A percentile compares a stretch with the other conserved stretches of the same genome.
phyloP scores from a whole-genome alignment of 2,888 invertebrate species.

The Cataglyphis albicans region DNA sequence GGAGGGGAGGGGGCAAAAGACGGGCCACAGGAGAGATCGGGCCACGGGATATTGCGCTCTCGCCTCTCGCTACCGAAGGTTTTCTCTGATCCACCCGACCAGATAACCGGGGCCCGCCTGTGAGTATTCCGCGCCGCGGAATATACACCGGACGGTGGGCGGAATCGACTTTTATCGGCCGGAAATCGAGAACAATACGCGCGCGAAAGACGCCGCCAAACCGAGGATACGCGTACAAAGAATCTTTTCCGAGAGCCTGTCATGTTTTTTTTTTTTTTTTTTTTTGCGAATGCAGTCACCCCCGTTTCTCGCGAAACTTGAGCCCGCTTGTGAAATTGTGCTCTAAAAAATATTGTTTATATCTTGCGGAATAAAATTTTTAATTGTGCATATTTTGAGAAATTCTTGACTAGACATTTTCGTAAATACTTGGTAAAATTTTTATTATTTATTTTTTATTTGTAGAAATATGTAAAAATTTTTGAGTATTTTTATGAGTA shows the following conservation, averaged over 20 bases:
- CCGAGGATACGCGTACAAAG: conserved; percentile 27
- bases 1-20: conserved; percentile 68
- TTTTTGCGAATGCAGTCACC: too few relatives aligned
- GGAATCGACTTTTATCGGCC: conserved; percentile 83
- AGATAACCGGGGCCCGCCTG: conserved; percentile 68
- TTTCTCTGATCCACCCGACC: conserved; percentile 78
- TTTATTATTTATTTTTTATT: neutral
- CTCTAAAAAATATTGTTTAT: too few relatives aligned
- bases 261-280: conserved; percentile 32
- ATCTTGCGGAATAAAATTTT: neutral
- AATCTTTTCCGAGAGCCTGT: conserved; percentile 40
- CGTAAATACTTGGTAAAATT: neutral
- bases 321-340: neutral
- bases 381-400: neutral
- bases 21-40: conserved; percentile 77
- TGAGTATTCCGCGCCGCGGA: conserved; percentile 39
- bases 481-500: neutral
- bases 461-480: neutral
- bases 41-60: conserved; percentile 78
- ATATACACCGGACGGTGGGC: conserved; percentile 76
- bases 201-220: conserved; percentile 69
- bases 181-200: conserved; percentile 84
- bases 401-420: neutral
- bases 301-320: neutral
- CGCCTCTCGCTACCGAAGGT: conserved; percentile 69